phyloP scores from a whole-genome alignment of 2,113 vertebrate species.

The Sula dactylatra region DNA sequence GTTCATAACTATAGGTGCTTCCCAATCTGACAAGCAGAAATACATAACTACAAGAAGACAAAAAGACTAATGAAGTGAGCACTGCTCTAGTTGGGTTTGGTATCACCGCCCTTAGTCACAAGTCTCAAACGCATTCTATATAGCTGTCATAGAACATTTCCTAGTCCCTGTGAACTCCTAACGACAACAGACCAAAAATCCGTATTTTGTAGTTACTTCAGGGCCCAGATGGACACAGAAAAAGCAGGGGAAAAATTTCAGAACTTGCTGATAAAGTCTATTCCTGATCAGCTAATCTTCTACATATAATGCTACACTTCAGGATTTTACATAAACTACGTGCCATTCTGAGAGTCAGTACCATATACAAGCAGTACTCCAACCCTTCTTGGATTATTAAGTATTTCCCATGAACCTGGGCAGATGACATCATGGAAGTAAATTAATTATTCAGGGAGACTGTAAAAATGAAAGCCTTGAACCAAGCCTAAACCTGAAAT shows the following conservation, averaged over 20 bases:
- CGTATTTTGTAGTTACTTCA: background rate
- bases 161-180: background rate
- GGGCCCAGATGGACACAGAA: background rate
- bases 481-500: background rate
- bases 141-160: background rate
- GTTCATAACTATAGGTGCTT: background rate
- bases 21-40: background rate
- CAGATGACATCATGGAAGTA: background rate
- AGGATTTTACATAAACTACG: background rate
- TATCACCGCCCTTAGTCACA: background rate
- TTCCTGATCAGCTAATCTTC: background rate
- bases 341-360: background rate
- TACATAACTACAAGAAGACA: background rate
- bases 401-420: background rate
- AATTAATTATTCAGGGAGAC: background rate
- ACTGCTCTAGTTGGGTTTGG: background rate
- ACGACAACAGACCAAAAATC: background rate
- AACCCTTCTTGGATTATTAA: background rate
- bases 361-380: background rate
- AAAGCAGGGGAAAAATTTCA: background rate
- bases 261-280: background rate
- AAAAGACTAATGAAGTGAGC: background rate
- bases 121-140: background rate
- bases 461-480: background rate
- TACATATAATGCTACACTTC: background rate